Percentiles rank a stretch among this genome's conserved stretches.
Evolutionary conservation across 2,797 vertebrate species (phyloP).

Genomic region (Sylvilagus floridanus): DNA sequence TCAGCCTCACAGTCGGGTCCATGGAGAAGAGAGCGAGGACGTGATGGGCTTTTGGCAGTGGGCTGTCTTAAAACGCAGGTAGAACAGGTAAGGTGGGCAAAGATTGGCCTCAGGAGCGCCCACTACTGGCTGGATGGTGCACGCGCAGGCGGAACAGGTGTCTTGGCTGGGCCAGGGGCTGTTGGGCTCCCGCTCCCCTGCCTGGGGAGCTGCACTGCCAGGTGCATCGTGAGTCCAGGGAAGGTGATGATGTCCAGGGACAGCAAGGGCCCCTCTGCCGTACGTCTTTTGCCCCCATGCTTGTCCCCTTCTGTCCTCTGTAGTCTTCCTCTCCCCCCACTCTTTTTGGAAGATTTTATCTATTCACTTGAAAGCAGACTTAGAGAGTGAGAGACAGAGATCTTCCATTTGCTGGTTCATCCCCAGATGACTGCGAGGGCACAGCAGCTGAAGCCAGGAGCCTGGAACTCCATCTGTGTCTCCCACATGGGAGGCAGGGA

Average conservation of each 20-base stretch:
- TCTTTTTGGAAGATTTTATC: too few species aligned
- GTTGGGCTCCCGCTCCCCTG: not conserved
- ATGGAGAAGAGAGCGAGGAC: not conserved
- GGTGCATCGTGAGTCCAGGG: not conserved
- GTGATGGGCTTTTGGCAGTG: not conserved
- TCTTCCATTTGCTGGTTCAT: too few species aligned
- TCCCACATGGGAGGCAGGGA: too few species aligned
- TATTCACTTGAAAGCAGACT: too few species aligned
- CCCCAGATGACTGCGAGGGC: too few species aligned
- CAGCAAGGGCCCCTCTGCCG: not conserved
- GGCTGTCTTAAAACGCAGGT: not conserved
- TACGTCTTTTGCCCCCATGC: not conserved
- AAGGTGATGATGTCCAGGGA: rapidly evolving
- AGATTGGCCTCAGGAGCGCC: too few species aligned
- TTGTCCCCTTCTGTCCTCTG: too few species aligned
- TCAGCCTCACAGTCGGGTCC: not conserved
- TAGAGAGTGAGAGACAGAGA: too few species aligned
- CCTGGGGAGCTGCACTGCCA: rapidly evolving
- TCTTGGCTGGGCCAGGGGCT: too few species aligned
- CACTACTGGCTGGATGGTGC: not conserved
- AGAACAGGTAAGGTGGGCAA: not conserved
- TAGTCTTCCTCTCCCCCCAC: not conserved
- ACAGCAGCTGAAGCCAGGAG: too few species aligned
- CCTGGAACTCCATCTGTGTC: too few species aligned
- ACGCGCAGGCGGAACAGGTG: too few species aligned